Conservation (phyloP, 2,888 invertebrate genomes). For the Drepanosiphum platanoidis region DNA sequence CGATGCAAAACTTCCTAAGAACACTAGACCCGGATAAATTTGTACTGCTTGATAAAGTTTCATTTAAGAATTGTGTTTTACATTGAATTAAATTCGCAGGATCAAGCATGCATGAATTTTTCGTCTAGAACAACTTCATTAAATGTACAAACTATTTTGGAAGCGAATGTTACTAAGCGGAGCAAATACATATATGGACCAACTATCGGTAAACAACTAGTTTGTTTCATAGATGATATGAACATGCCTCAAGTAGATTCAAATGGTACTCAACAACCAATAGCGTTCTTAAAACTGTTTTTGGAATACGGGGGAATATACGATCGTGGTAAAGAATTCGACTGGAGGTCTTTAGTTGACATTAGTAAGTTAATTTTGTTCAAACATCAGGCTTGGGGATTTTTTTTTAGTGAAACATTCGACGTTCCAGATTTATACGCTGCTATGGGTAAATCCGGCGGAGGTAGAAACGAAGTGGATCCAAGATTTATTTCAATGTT, state of each 20-base stretch:
- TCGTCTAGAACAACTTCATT: conserved; percentile 90
- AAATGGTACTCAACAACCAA: conserved; percentile 94
- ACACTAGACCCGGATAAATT: conserved; percentile 76
- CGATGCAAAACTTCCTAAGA: conserved; percentile 82
- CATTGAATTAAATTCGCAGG: conserved; percentile 68
- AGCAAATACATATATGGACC: conserved; percentile 92
- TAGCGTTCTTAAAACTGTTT: conserved; percentile 89
- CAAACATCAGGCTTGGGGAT: no score
- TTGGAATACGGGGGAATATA: conserved; percentile 90
- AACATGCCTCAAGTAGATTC: conserved; percentile 91
- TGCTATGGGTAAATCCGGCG: conserved; percentile 88
- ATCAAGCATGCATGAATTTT: conserved; percentile 86
- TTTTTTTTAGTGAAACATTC: not conserved
- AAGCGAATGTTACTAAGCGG: conserved; percentile 87
- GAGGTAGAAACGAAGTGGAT: conserved; percentile 90
- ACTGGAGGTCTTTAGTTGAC: conserved; percentile 88
- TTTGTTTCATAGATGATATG: conserved; percentile 93
- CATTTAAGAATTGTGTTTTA: not conserved
- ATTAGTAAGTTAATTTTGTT: conserved; percentile 69
- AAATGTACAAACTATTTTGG: conserved; percentile 88
- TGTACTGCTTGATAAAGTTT: conserved; percentile 69
- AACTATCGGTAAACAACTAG: conserved; percentile 83
- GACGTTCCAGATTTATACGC: conserved; percentile 75
- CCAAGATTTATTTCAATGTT: conserved; percentile 92
- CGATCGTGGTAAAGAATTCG: conserved; percentile 87